phyloP scores from a whole-genome alignment of 2,888 invertebrate species.

The Dryobotodes eremita region DNA sequence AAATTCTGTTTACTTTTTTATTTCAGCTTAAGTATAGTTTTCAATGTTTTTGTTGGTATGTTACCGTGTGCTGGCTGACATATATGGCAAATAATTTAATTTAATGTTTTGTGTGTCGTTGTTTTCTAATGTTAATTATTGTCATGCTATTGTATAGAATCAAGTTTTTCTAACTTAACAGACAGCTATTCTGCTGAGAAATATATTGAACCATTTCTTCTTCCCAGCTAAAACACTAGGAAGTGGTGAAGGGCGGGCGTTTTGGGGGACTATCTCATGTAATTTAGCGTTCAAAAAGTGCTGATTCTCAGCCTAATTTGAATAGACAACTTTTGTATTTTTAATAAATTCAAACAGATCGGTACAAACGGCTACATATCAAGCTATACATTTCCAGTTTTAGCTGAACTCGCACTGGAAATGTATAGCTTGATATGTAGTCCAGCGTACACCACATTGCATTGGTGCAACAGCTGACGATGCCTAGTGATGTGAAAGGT shows the following conservation, averaged over 20 bases:
- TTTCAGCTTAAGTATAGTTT: not conserved
- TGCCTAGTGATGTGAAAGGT: not conserved
- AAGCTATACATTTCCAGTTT: too few species aligned
- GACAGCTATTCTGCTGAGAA: not conserved
- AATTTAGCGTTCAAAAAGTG: not conserved
- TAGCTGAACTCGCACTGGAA: too few species aligned
- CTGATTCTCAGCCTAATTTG: not conserved
- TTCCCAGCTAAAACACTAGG: not conserved
- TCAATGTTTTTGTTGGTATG: not conserved
- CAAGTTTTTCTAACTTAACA: not conserved
- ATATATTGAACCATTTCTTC: not conserved
- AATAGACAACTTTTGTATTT: not conserved
- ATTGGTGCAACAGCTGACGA: constrained; percentile 8
- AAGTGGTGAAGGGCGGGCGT: not conserved
- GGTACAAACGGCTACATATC: too few species aligned
- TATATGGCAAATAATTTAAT: not conserved
- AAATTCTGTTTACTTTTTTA: too few species aligned
- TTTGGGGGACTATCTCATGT: not conserved
- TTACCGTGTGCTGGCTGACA: not conserved
- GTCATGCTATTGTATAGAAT: not conserved
- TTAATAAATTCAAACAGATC: not conserved
- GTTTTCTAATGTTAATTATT: not conserved
- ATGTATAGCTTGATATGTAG: too few species aligned
- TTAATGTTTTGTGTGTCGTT: not conserved
- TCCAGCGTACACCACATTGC: too few species aligned